These are phyloP conservation scores for Harmothoe impar DNA, from an alignment of 2,888 invertebrate species.

Conservation along the genomic window DNA sequence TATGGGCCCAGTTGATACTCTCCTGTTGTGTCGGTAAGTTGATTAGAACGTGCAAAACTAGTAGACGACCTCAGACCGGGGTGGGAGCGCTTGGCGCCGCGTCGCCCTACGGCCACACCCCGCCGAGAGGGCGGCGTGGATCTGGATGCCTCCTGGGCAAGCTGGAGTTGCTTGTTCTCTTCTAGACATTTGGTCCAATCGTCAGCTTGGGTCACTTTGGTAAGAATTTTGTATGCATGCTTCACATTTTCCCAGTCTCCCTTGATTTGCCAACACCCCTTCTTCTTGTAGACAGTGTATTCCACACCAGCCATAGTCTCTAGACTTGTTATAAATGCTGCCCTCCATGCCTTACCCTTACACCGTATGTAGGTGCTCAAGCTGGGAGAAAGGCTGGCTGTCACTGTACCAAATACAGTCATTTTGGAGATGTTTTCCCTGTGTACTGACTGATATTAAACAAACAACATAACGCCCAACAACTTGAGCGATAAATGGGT, in stretches of 20 bases:
- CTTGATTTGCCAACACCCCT: constrained; percentile 46
- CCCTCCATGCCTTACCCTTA: constrained; percentile 34
- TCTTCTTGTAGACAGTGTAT: constrained; percentile 52
- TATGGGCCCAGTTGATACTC: neutral
- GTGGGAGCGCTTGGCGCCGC: neutral
- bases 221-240: constrained; percentile 30
- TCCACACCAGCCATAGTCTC: constrained; percentile 30
- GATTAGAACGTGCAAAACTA: no score
- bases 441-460: no score
- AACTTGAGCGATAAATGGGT: no score
- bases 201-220: neutral
- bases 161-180: neutral
- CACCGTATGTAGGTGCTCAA: constrained; percentile 21
- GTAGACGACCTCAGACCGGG: neutral
- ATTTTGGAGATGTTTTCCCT: neutral
- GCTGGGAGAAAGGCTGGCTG: constrained; percentile 41
- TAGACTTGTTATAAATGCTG: constrained; percentile 43
- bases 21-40: neutral
- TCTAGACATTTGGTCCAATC: neutral
- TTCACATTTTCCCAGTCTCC: constrained; percentile 43
- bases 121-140: neutral
- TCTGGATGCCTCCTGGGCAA: neutral
- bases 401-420: constrained; percentile 42
- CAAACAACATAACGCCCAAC: no score
- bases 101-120: neutral